Evolutionary conservation across 1,140 invertebrate species (phyloP).

Genomic region (Maniola jurtina): DNA sequence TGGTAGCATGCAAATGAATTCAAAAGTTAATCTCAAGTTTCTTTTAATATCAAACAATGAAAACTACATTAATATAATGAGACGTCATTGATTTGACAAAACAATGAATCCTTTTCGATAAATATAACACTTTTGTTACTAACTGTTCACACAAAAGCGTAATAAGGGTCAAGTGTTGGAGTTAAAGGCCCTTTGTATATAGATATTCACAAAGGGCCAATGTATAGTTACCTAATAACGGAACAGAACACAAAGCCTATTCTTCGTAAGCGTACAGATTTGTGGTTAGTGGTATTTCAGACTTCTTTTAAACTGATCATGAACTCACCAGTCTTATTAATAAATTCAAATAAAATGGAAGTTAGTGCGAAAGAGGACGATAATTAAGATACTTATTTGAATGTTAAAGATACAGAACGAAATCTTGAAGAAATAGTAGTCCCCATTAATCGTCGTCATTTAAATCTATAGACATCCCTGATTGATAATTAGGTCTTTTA

Average conservation of each 20-base stretch:
- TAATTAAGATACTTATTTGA: no score
- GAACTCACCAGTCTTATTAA: no score
- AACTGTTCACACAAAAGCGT: slow-evolving; percentile 14
- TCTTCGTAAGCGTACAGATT: slow-evolving; percentile 1
- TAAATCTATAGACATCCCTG: no score
- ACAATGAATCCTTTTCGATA: slow-evolving; percentile 5
- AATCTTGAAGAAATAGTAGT: no score
- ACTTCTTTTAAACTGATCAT: not conserved
- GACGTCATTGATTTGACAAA: not conserved
- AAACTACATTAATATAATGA: not conserved
- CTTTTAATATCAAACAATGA: slow-evolving; percentile 1
- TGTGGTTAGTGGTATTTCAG: not conserved
- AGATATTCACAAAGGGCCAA: slow-evolving; percentile 7
- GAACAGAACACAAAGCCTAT: slow-evolving; percentile 7
- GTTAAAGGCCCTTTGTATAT: slow-evolving; percentile 18
- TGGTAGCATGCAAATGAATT: not conserved
- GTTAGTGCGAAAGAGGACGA: no score
- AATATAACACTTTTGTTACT: slow-evolving; percentile 11
- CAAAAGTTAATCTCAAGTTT: not conserved
- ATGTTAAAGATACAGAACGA: no score
- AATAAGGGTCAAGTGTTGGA: slow-evolving; percentile 15
- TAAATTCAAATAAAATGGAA: no score
- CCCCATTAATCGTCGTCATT: no score
- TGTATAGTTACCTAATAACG: not conserved
- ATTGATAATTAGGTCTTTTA: no score